A percentile compares a stretch with the other conserved stretches of the same genome.
Evolutionary conservation across 2,797 vertebrate species (phyloP).

Genomic region (Sphenopsis melanotis): DNA sequence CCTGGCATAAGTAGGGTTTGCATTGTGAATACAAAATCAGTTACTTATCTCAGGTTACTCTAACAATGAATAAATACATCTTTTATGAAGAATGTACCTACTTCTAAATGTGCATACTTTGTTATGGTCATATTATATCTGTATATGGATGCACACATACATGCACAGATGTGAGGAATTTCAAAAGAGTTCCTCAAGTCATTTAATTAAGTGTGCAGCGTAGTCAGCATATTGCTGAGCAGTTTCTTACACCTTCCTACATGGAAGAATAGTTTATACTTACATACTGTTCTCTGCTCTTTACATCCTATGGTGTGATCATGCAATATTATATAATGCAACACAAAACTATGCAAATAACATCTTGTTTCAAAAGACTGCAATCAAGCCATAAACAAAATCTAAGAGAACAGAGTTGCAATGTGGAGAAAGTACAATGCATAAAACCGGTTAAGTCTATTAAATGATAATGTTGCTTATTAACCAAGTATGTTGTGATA

Average conservation of each 20-base stretch:
- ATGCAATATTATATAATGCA: neutral
- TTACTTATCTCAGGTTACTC: slow-evolving; percentile 43
- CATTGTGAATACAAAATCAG: slow-evolving; percentile 65
- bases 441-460: slow-evolving; percentile 43
- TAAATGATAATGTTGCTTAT: slow-evolving; percentile 65
- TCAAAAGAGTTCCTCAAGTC: neutral
- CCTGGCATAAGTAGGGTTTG: slow-evolving; percentile 67
- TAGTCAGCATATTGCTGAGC: neutral
- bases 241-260: neutral
- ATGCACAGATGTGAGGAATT: neutral
- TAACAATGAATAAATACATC: slow-evolving; percentile 12
- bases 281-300: neutral
- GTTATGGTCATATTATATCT: neutral
- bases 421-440: neutral
- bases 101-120: neutral
- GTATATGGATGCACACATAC: neutral
- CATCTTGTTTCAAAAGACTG: neutral
- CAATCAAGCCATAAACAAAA: neutral
- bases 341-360: neutral
- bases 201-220: neutral
- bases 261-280: neutral
- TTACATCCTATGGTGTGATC: neutral
- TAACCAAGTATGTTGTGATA: slow-evolving; percentile 69
- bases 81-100: slow-evolving; percentile 45
- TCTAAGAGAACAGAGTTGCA: neutral